phyloP scores from a whole-genome alignment of 2,797 vertebrate species.

The Pteropus rufus region DNA sequence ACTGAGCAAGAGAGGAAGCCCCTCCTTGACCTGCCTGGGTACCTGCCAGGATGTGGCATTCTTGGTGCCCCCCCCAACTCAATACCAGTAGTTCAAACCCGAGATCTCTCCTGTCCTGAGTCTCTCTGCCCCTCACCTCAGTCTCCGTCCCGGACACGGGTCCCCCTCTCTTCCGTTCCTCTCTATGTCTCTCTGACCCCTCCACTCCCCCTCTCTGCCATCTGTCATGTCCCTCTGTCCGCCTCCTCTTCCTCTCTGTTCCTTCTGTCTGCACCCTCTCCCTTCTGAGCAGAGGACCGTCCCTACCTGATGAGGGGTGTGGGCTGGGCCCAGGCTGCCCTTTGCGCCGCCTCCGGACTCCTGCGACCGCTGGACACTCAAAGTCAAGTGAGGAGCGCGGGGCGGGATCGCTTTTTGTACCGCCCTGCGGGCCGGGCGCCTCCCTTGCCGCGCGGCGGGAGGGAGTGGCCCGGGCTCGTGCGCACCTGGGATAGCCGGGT shows the following conservation, averaged over 20 bases:
- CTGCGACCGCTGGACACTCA: neutral
- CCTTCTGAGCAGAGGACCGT: neutral
- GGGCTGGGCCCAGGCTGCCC: conserved; percentile 60
- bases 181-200: neutral
- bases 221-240: neutral
- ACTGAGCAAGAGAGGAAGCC: neutral
- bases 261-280: neutral
- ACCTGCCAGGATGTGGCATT: neutral
- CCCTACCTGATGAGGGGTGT: conserved; percentile 72
- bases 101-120: neutral
- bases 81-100: neutral
- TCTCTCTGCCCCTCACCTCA: neutral
- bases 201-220: neutral
- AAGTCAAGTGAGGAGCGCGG: conserved; percentile 39
- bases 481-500: conserved; percentile 27
- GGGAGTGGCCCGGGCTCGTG: neutral
- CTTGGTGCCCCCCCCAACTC: neutral
- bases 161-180: neutral
- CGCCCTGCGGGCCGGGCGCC: neutral
- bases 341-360: conserved; percentile 41
- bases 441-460: neutral
- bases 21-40: neutral
- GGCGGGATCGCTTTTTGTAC: conserved; percentile 65
- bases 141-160: neutral
- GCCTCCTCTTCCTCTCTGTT: neutral